Evolutionary conservation across 2,888 invertebrate species (phyloP).

Genomic region (Thera obeliscata): DNA sequence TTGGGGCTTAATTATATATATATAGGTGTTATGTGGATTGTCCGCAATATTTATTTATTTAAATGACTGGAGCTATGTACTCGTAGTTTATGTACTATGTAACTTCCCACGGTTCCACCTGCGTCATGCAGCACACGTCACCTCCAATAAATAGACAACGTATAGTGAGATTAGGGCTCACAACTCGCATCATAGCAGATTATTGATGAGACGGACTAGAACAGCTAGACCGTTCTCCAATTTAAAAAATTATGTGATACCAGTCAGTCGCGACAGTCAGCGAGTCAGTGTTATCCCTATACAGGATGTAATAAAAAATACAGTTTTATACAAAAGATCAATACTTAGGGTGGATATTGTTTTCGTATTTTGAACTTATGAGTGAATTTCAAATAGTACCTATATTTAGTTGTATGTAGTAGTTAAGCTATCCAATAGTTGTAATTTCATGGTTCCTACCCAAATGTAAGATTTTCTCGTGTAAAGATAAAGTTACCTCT

Average conservation of each 20-base stretch:
- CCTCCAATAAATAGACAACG: conserved; percentile 38
- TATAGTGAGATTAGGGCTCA: conserved; percentile 16
- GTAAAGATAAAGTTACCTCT: conserved; percentile 67
- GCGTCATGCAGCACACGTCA: conserved; percentile 40
- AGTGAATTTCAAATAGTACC: conserved; percentile 59
- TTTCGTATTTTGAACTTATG: conserved; percentile 10
- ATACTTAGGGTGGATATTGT: too few species aligned
- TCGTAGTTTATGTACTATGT: conserved; percentile 26
- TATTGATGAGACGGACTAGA: too few species aligned
- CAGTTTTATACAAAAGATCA: too few species aligned
- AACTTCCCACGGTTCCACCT: conserved; percentile 32
- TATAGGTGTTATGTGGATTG: too few species aligned
- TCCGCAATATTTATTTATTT: too few species aligned
- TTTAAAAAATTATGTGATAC: too few species aligned
- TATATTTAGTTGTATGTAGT: conserved; percentile 57
- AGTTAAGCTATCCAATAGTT: conserved; percentile 57
- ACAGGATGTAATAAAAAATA: too few species aligned
- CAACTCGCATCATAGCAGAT: background rate
- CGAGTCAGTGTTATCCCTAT: too few species aligned
- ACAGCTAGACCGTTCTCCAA: too few species aligned
- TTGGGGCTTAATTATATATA: too few species aligned
- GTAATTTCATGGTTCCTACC: conserved; percentile 81
- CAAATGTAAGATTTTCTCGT: conserved; percentile 65
- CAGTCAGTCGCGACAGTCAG: too few species aligned
- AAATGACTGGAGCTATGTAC: conserved; percentile 23